Evolutionary conservation across 2,797 vertebrate genomes (phyloP).

Genomic region (Enteromius trimaculatus): DNA sequence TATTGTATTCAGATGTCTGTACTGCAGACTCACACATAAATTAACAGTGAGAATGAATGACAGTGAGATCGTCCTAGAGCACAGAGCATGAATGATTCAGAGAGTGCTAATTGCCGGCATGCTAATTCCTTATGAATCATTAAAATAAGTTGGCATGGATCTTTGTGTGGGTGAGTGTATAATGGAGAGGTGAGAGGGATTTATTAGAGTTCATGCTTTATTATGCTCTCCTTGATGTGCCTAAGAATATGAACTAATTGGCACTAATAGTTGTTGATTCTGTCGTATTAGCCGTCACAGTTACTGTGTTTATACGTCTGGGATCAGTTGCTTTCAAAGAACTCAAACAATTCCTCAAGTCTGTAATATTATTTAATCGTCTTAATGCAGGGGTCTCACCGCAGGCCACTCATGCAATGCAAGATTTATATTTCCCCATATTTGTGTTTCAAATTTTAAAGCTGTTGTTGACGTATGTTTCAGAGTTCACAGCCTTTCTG

Average conservation of each 20-base stretch:
- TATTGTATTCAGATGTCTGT: not conserved
- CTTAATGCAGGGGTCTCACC: conserved; percentile 13
- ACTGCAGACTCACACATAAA: conserved; percentile 9
- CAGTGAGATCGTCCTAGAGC: conserved; percentile 64
- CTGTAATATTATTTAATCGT: not conserved
- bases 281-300: conserved; percentile 11
- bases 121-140: conserved; percentile 73
- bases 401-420: not conserved
- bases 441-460: not conserved
- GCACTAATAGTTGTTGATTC: conserved; percentile 13
- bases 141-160: conserved; percentile 68
- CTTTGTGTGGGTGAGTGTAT: conserved; percentile 25
- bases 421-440: conserved; percentile 14
- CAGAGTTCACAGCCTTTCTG: not conserved
- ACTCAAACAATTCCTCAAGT: not conserved
- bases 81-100: conserved; percentile 73
- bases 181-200: conserved; percentile 38
- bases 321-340: not conserved
- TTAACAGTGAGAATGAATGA: conserved; percentile 46
- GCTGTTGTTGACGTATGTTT: conserved; percentile 10
- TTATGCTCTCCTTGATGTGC: conserved; percentile 40
- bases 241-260: conserved; percentile 31
- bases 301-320: not conserved
- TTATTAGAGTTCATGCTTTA: conserved; percentile 24
- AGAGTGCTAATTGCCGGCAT: conserved; percentile 66